Evolutionary conservation across 2,797 vertebrate species (phyloP), one percentile per base, ranked within the genome.

Genomic region (Spheniscus humboldti): DNA sequence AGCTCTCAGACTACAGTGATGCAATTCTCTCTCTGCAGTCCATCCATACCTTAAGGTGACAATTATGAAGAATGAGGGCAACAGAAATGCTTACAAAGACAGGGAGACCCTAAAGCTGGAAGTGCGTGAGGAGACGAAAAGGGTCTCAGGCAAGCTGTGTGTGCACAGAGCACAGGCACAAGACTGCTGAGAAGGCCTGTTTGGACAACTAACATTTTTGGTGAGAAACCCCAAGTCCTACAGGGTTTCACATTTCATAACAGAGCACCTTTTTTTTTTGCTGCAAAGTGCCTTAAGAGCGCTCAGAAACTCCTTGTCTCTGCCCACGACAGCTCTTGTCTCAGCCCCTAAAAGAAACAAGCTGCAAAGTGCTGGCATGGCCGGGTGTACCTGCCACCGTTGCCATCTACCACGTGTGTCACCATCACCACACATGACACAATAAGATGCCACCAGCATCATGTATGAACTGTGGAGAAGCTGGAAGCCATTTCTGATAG

Each of bases 241-340:
- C 19, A 55, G 47, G 18, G 20, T 48, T 68, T 72, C 22, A 47
- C 12, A 19, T 75, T 62, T 63, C 30, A 6, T 25, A 52, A 52
- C 7, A 30, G 5, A 48, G 31, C 23, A 41, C 18, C 0, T 35
- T 45, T 56, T 33, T 3, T 3, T 23, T 64, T 27, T 18, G 28
- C 41, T 52, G 25, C 12, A 56, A 47, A 52, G 27, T 22, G 14
- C 35, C 23, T 56, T 16, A 28, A 11, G 53, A 14, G 8, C 12
- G 1, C 12, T 69, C 33, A 35, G 48, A 50, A 67, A 10, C 5
- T 47, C 12, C 74, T 45, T 30, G 12, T 16, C 35, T 64, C 39
- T 53, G 39, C 48, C 55, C 59, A 41, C 0, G 1, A 3, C 41
- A 50, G 8, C 0, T 1, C 35, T 25, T 56, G 18, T 56, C 43